These are phyloP conservation scores for Fratercula arctica DNA, from an alignment of 2,797 vertebrate species.

Conservation along the genomic window DNA sequence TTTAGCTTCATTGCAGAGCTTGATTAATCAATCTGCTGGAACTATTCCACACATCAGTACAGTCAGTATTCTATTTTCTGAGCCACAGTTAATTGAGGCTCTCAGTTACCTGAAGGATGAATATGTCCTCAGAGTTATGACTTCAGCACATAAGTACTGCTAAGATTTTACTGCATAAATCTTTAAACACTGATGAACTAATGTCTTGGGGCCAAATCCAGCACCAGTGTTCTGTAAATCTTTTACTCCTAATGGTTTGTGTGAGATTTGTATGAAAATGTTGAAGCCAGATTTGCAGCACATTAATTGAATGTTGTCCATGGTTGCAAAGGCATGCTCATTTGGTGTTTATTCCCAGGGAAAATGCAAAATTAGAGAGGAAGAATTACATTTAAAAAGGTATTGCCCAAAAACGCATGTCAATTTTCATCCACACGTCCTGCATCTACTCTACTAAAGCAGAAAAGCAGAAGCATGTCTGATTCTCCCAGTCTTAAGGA, in stretches of 20 bases:
- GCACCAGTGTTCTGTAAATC: neutral
- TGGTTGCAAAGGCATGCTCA: neutral
- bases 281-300: neutral
- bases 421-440: neutral
- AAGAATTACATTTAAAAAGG: neutral
- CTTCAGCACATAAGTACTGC: conserved; percentile 27
- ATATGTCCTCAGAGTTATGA: conserved; percentile 42
- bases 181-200: conserved; percentile 54
- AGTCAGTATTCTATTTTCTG: conserved; percentile 36
- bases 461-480: neutral
- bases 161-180: conserved; percentile 42
- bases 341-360: neutral
- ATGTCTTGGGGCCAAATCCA: conserved; percentile 21
- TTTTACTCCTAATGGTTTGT: neutral
- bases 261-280: neutral
- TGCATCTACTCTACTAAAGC: neutral
- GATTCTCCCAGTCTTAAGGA: neutral
- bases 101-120: conserved; percentile 46
- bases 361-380: neutral
- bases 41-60: conserved; percentile 7
- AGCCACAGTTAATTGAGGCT: conserved; percentile 49
- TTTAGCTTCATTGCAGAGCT: conserved; percentile 41
- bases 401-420: neutral
- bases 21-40: conserved; percentile 52
- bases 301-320: neutral